Evolutionary conservation across 2,113 vertebrate species (phyloP).

Genomic region (Macrotis lagotis): DNA sequence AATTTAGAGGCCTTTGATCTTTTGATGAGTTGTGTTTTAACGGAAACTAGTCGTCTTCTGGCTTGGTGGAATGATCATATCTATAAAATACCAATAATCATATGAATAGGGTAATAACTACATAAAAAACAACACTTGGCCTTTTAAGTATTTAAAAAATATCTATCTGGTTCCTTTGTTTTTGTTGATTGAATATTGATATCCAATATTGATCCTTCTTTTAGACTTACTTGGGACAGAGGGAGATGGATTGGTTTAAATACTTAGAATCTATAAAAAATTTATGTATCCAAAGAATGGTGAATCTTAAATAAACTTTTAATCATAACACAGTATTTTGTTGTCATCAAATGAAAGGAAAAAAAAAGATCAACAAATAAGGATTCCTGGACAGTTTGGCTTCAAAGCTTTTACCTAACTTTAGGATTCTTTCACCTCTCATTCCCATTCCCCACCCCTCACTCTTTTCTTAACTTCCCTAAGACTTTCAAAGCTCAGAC

Average conservation of each 20-base stretch:
- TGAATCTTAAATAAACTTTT: neutral
- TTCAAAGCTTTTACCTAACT: neutral
- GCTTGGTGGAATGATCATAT: neutral
- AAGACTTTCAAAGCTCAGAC: neutral
- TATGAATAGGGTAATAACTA: constrained; percentile 15
- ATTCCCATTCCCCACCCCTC: neutral
- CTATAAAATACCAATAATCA: constrained; percentile 31
- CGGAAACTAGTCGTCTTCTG: neutral
- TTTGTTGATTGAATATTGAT: no score
- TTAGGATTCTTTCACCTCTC: neutral
- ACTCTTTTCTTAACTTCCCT: neutral
- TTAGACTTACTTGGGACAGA: neutral
- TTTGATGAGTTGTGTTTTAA: neutral
- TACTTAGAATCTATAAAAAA: fast-evolving
- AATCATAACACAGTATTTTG: neutral
- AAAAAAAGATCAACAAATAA: neutral
- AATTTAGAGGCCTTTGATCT: neutral
- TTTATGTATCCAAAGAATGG: neutral
- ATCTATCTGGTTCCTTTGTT: neutral
- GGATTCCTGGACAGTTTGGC: neutral
- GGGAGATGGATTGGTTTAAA: neutral
- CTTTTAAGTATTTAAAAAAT: neutral
- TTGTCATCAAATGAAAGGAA: neutral
- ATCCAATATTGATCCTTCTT: neutral
- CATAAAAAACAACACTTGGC: neutral